Evolutionary conservation across 1,140 invertebrate genomes (phyloP).

Genomic region (Drosophila hydei): DNA sequence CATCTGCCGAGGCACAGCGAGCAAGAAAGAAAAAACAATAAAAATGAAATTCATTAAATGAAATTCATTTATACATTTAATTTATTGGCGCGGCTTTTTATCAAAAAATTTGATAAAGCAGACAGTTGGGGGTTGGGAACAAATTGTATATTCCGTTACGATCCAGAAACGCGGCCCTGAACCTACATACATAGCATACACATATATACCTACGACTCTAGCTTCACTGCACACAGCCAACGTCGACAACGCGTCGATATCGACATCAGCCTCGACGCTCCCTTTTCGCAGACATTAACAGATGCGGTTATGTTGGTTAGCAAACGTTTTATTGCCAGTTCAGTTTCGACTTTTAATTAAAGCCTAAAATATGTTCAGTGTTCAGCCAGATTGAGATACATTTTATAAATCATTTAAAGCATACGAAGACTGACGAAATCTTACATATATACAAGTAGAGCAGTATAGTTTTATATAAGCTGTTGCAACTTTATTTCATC

Average conservation of each 20-base stretch:
- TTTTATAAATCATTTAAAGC: too few species aligned
- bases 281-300: conserved; percentile 68
- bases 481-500: too few species aligned
- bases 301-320: conserved; percentile 80
- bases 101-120: conserved; percentile 78
- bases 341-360: conserved; percentile 80
- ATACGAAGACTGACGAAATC: too few species aligned
- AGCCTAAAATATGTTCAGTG: conserved; percentile 70
- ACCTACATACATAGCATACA: conserved; percentile 4
- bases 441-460: too few species aligned
- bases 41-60: conserved; percentile 78
- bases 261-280: conserved; percentile 41
- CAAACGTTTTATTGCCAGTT: conserved; percentile 76
- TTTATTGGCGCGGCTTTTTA: conserved; percentile 76
- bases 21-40: too few species aligned
- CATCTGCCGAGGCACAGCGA: conserved; percentile 46
- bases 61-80: conserved; percentile 77
- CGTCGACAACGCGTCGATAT: conserved; percentile 15
- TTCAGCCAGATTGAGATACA: background rate
- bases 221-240: conserved; percentile 66
- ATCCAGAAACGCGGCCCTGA: conserved; percentile 15
- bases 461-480: too few species aligned
- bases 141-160: conserved; percentile 25
- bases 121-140: conserved; percentile 9
- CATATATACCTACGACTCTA: conserved; percentile 33